phyloP scores from a whole-genome alignment of 2,113 vertebrate genomes.

The Tachuris rubrigastra region DNA sequence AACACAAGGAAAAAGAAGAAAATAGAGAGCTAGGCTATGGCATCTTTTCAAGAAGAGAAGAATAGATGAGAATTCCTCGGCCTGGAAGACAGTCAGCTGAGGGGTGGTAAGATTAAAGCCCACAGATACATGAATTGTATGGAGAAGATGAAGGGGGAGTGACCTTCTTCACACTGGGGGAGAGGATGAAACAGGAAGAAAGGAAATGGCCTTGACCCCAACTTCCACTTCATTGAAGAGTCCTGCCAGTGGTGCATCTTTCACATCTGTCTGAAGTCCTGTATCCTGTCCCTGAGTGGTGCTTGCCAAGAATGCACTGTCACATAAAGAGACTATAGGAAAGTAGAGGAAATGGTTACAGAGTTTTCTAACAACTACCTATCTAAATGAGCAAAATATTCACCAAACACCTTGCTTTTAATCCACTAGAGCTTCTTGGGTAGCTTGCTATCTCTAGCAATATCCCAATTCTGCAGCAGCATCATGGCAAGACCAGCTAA shows the following conservation, averaged over 20 bases:
- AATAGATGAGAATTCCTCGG: conserved; percentile 6
- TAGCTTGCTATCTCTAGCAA: not conserved
- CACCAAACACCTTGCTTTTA: not conserved
- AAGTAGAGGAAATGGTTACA: not conserved
- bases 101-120: conserved; percentile 35
- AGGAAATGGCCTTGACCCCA: not conserved
- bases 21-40: not conserved
- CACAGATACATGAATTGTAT: not conserved
- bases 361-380: not conserved
- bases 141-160: conserved; percentile 34
- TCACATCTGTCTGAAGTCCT: not conserved
- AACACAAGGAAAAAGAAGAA: not conserved
- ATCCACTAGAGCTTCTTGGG: not conserved
- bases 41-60: conserved; percentile 33
- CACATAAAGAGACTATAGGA: not conserved
- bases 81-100: not conserved
- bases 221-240: not conserved
- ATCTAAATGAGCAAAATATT: conserved; percentile 10
- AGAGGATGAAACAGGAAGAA: conserved; percentile 27
- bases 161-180: not conserved
- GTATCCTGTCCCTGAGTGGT: not conserved
- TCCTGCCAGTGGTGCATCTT: not conserved
- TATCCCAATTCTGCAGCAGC: not conserved
- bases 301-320: not conserved
- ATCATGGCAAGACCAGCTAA: not conserved